These are phyloP conservation scores for Petrocephalus schoutedeni DNA, from an alignment of 2,797 vertebrate species.

Conservation along the genomic window DNA sequence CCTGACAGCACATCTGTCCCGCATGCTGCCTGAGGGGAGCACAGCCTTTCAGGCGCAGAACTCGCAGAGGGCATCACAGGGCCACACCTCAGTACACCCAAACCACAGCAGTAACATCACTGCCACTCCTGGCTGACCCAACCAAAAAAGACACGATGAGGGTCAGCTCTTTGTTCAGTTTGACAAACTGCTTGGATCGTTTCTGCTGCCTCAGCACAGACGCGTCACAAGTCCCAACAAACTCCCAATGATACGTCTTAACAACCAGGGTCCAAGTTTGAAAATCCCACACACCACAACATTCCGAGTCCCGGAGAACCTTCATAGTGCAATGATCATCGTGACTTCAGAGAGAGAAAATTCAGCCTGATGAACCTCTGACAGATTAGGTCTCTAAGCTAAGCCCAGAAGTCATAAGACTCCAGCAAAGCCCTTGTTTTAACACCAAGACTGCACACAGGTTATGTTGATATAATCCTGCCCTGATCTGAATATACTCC, in stretches of 20 bases:
- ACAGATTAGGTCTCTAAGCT: no score
- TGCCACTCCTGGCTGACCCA: background rate
- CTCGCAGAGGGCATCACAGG: background rate
- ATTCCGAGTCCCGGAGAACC: background rate
- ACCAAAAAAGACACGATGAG: no score
- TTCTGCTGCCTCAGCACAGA: background rate
- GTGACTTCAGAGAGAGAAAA: background rate
- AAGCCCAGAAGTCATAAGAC: background rate
- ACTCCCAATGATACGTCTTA: background rate
- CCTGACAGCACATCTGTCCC: conserved; percentile 40
- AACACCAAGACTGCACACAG: background rate
- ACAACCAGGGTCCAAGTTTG: background rate
- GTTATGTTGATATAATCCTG: background rate
- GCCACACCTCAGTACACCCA: background rate
- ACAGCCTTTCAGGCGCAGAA: background rate
- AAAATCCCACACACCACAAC: background rate
- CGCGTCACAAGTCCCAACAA: background rate
- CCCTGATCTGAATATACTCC: background rate
- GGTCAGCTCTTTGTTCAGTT: background rate
- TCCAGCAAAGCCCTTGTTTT: background rate
- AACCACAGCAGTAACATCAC: background rate
- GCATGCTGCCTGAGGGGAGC: conserved; percentile 44
- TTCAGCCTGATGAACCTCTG: background rate
- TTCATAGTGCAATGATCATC: background rate
- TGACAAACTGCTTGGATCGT: background rate